Conservation (phyloP, 1,140 invertebrate species). For the Plectrocnemia conspersa region DNA sequence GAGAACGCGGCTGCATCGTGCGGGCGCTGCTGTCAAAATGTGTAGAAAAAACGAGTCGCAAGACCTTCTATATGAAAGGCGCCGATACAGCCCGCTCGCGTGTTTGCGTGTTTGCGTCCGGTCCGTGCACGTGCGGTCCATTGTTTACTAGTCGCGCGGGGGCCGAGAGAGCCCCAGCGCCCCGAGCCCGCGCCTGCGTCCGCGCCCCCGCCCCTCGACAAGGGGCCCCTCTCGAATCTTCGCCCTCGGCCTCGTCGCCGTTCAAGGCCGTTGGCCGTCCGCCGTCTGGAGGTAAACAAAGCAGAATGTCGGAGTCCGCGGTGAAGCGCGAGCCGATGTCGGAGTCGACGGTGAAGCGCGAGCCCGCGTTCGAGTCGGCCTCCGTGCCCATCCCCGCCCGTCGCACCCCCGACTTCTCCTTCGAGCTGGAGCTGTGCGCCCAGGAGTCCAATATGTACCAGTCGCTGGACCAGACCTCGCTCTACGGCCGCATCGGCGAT, state of each 20-base stretch:
- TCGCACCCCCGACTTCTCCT: conserved; percentile 42
- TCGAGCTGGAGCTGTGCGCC: conserved; percentile 51
- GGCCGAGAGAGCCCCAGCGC: not conserved
- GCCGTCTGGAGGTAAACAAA: conserved; percentile 7
- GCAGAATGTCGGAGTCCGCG: not conserved
- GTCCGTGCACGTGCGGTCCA: conserved; percentile 4
- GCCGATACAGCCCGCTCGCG: not conserved
- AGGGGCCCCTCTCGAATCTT: not conserved
- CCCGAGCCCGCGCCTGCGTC: not conserved
- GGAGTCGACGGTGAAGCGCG: conserved; percentile 48
- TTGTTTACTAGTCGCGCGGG: not conserved
- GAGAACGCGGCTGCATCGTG: no score
- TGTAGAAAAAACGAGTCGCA: no score
- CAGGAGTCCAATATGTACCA: conserved; percentile 43
- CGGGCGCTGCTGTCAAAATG: no score
- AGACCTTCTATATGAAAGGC: no score
- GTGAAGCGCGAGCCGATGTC: not conserved
- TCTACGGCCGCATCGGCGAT: conserved; percentile 51
- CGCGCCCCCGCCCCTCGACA: not conserved
- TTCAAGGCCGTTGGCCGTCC: not conserved
- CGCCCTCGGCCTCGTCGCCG: not conserved
- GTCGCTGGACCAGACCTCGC: conserved; percentile 47
- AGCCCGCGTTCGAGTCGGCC: conserved; percentile 48
- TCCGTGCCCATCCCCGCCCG: conserved; percentile 57
- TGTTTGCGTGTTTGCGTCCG: not conserved